A percentile compares a stretch with the other conserved stretches of the same genome.
Evolutionary conservation across 2,113 vertebrate species (phyloP).

Genomic region (Nannobrachium achirus): DNA sequence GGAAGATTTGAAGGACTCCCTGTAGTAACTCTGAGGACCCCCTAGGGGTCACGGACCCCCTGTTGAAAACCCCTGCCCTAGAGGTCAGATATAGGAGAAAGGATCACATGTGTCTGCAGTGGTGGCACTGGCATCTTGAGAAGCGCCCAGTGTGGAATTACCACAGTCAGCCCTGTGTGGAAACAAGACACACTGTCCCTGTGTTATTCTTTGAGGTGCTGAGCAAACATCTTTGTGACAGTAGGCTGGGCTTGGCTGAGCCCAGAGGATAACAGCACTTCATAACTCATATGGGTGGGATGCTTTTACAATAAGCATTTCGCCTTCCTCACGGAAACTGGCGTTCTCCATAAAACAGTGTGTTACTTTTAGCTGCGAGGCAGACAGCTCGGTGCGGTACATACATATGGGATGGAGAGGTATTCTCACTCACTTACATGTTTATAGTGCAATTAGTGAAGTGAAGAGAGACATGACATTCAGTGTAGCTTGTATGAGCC

Average conservation of each 20-base stretch:
- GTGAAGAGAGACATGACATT: too few relatives aligned
- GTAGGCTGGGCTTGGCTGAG: conserved; percentile 4
- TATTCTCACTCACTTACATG: not conserved
- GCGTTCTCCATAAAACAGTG: conserved; percentile 25
- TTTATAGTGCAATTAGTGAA: too few relatives aligned
- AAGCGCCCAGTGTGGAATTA: conserved; percentile 26
- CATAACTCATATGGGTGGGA: not conserved
- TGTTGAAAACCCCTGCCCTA: too few relatives aligned
- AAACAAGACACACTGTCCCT: conserved; percentile 29
- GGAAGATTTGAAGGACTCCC: too few relatives aligned
- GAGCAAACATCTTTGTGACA: conserved; percentile 14
- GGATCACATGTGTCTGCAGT: conserved; percentile 7
- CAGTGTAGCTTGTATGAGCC: too few relatives aligned
- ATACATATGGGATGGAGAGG: conserved; percentile 32
- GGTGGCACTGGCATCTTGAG: conserved; percentile 32
- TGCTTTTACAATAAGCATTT: conserved; percentile 27
- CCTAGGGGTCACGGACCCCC: too few relatives aligned
- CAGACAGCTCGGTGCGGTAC: conserved; percentile 5
- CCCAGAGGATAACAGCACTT: conserved; percentile 30
- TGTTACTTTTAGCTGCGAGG: conserved; percentile 27
- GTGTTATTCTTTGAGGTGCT: conserved; percentile 47
- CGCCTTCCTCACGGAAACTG: conserved; percentile 35
- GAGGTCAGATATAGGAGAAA: too few relatives aligned
- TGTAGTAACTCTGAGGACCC: too few relatives aligned
- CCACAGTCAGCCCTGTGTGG: conserved; percentile 1